Evolutionary conservation across 2,888 invertebrate species (phyloP).

Genomic region (Thecocarcelia acutangulata): DNA sequence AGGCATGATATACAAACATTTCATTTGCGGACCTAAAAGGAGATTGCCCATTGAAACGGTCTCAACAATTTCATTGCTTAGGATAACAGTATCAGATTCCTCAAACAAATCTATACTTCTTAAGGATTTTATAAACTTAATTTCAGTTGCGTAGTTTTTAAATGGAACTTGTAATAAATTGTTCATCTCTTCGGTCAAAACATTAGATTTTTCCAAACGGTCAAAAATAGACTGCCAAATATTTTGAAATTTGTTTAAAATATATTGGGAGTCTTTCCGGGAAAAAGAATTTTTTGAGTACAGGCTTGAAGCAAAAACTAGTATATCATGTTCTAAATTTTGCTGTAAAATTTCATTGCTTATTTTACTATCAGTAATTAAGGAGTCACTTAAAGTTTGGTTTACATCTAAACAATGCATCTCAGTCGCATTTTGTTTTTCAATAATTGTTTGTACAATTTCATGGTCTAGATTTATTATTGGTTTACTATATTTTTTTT

Average conservation of each 20-base stretch:
- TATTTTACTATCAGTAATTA: neutral
- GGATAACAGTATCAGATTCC: neutral
- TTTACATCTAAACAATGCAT: neutral
- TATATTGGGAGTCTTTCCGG: conserved; percentile 20
- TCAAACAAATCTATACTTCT: conserved; percentile 40
- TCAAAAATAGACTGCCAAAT: conserved; percentile 15
- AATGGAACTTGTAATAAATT: conserved; percentile 18
- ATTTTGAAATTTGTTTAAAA: conserved; percentile 33
- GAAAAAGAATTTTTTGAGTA: conserved; percentile 29
- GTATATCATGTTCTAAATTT: neutral
- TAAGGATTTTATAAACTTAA: conserved; percentile 29
- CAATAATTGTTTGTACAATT: conserved; percentile 2
- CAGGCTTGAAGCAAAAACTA: conserved; percentile 14
- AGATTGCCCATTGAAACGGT: conserved; percentile 28
- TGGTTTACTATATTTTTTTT: no score
- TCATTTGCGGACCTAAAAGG: conserved; percentile 15
- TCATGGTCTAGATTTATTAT: neutral
- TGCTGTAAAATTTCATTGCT: conserved; percentile 5
- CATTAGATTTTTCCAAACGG: conserved; percentile 13
- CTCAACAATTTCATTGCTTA: conserved; percentile 38
- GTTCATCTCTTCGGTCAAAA: neutral
- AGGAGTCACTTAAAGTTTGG: conserved; percentile 5
- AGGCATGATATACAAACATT: conserved; percentile 45
- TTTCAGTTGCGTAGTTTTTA: conserved; percentile 37
- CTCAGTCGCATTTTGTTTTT: conserved; percentile 5